A percentile compares a stretch with the other conserved stretches of the same genome.
Evolutionary conservation across 2,113 vertebrate species (phyloP).

Genomic region (Willisornis vidua): DNA sequence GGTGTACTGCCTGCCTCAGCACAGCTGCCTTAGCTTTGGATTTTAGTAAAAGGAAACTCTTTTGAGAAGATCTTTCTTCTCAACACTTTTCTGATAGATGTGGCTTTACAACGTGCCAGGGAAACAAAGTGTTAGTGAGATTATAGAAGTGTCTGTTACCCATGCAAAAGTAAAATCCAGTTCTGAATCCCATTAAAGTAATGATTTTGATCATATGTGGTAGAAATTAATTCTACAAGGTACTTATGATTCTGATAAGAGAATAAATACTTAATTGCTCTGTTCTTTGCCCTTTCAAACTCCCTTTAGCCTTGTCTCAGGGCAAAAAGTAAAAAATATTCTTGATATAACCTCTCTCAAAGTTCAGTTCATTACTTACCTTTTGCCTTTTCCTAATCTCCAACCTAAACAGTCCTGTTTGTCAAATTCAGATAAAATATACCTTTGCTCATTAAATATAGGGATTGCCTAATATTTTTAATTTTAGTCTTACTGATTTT

Average conservation of each 20-base stretch:
- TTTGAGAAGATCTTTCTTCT: background rate
- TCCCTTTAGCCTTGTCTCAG: background rate
- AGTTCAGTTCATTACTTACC: background rate
- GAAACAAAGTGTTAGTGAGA: background rate
- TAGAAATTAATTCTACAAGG: background rate
- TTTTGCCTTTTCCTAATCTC: background rate
- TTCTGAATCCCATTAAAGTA: background rate
- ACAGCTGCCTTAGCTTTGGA: background rate
- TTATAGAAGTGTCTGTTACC: background rate
- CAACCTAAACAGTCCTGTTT: background rate
- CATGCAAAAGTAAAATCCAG: background rate
- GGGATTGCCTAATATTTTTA: background rate
- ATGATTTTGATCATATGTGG: background rate
- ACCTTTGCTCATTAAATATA: background rate
- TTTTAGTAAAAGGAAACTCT: background rate
- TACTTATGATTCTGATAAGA: background rate
- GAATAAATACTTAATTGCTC: background rate
- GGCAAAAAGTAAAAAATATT: background rate
- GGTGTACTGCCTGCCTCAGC: background rate
- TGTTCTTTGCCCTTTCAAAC: background rate
- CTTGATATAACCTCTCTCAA: background rate
- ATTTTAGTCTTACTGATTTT: background rate
- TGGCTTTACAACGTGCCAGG: background rate
- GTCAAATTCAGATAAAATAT: background rate
- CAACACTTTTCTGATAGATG: background rate